Percentiles rank a stretch among this genome's conserved stretches.
Conservation (phyloP, 2,888 invertebrate species). For the Pantelozetes paolii region DNA sequence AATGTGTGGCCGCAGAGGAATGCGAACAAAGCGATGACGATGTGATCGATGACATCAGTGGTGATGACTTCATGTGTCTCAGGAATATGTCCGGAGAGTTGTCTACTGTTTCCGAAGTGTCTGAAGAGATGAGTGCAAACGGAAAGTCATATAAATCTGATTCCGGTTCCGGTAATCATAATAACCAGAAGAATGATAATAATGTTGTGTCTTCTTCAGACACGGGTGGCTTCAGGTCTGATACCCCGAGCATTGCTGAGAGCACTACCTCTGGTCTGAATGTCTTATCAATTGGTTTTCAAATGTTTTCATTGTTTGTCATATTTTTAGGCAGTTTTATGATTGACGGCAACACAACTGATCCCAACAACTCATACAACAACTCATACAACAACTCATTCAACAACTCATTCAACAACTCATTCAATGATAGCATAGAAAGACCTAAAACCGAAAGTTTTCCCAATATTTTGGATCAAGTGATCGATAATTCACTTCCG, state of each 20-base stretch:
- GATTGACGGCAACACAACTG: slow-evolving; percentile 35
- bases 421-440: background rate
- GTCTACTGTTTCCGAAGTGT: slow-evolving; percentile 48
- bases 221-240: background rate
- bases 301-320: background rate
- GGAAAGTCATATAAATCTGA: slow-evolving; percentile 32
- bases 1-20: background rate
- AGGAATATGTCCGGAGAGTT: slow-evolving; percentile 45
- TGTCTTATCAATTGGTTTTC: background rate
- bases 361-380: too few relatives aligned
- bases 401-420: too few relatives aligned
- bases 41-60: slow-evolving; percentile 21
- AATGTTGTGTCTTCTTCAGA: slow-evolving; percentile 9
- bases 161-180: slow-evolving; percentile 11
- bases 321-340: slow-evolving; percentile 36
- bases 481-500: background rate
- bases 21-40: slow-evolving; percentile 17
- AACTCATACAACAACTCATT: too few relatives aligned
- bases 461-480: slow-evolving; percentile 17
- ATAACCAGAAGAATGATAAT: background rate
- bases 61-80: slow-evolving; percentile 16
- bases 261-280: slow-evolving; percentile 38
- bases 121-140: slow-evolving; percentile 47
- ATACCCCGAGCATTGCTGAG: slow-evolving; percentile 29
- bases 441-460: slow-evolving; percentile 35